Evolutionary conservation across 1,140 invertebrate species (phyloP).

Genomic region (Frieseomelitta varia): DNA sequence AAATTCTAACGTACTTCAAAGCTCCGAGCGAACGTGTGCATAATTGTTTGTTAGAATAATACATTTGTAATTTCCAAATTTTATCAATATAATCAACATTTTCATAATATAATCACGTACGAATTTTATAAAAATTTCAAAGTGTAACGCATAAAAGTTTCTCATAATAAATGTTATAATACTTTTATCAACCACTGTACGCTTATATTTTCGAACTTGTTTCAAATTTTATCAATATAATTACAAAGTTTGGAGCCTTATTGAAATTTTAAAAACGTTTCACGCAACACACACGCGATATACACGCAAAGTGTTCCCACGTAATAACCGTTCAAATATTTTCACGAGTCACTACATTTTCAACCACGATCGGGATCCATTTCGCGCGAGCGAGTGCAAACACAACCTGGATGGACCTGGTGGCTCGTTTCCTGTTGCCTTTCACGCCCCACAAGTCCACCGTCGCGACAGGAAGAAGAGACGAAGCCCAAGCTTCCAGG

Average conservation of each 20-base stretch:
- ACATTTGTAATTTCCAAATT: no score
- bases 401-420: neutral
- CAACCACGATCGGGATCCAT: neutral
- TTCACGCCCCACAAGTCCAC: neutral
- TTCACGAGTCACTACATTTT: neutral
- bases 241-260: no score
- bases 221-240: neutral
- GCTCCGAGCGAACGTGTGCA: no score
- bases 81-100: no score
- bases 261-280: neutral
- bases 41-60: no score
- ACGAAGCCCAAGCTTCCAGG: neutral
- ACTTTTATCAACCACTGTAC: no score
- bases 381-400: constrained; percentile 10
- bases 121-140: no score
- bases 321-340: neutral
- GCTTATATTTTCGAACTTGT: neutral
- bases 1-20: no score
- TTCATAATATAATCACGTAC: no score
- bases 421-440: neutral
- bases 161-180: no score
- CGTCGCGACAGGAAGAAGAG: constrained; percentile 19
- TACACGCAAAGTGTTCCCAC: neutral
- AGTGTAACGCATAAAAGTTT: no score
- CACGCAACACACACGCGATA: neutral